phyloP scores from a whole-genome alignment of 1,140 invertebrate species.

The Pseudomyrmex dendroicus region DNA sequence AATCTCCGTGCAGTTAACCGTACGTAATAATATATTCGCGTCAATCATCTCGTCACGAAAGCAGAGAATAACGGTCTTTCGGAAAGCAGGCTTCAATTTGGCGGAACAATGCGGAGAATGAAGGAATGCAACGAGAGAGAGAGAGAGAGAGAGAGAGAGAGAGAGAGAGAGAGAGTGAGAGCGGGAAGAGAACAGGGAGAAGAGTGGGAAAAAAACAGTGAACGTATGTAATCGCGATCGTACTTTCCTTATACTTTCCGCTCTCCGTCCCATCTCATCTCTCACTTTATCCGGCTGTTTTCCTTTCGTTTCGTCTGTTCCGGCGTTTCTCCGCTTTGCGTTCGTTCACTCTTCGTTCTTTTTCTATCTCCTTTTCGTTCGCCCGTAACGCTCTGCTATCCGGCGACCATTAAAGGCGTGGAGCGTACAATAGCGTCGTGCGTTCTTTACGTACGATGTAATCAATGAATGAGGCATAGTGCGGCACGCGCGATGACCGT shows the following conservation, averaged over 20 bases:
- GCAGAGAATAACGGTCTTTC: neutral
- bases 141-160: neutral
- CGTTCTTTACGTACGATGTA: constrained; percentile 69
- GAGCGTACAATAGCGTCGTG: constrained; percentile 71
- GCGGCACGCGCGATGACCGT: constrained; percentile 78
- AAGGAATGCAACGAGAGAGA: neutral
- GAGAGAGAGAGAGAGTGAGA: neutral
- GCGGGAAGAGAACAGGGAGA: neutral
- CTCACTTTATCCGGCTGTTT: constrained; percentile 13
- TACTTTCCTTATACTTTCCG: constrained; percentile 43
- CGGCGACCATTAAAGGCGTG: constrained; percentile 67
- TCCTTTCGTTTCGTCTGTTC: constrained; percentile 19
- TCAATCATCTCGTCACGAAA: constrained; percentile 16
- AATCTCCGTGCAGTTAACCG: neutral
- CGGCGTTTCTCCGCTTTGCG: constrained; percentile 23
- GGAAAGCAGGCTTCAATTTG: constrained; percentile 15
- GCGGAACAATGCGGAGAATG: neutral
- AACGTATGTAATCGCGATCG: constrained; percentile 10
- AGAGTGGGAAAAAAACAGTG: neutral
- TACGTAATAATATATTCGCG: constrained; percentile 3
- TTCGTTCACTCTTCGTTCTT: constrained; percentile 1
- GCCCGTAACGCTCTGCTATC: constrained; percentile 36
- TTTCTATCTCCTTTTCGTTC: constrained; percentile 40
- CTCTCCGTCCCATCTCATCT: neutral
- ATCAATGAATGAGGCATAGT: constrained; percentile 80